Evolutionary conservation across 2,113 vertebrate genomes (phyloP), one percentile per base, ranked within the genome.

Genomic region (Desmodus rotundus): DNA sequence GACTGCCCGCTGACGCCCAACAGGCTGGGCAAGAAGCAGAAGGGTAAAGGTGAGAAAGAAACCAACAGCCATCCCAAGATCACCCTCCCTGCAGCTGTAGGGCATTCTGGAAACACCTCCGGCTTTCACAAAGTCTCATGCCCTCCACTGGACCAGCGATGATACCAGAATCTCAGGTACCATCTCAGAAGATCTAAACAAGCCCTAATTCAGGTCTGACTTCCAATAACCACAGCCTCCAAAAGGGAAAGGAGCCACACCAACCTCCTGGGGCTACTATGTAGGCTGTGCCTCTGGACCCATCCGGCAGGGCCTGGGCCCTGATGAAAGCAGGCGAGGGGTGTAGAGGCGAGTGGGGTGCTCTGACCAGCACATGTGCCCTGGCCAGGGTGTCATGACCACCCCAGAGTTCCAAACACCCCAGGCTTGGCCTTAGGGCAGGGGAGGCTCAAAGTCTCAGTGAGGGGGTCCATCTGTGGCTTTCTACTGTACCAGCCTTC

Each of bases 401-500:
- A 67, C 36, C 11, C 52, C 31, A 24, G 7, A 74, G 54, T 56
- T n/a, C 50, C 67, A 85, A 33, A 89, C 0, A 0, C 43, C 24
- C 43, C 17, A 20, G 22, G 73, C 38, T 4, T 41, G 72, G 67
- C 84, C 70, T 76, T 7, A 31, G 73, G 61, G 31, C 11, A 73
- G 6, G 8, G 12, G 38, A 61, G 41, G 58, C 24, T 45, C 73
- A 52, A 38, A 68, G 38, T 38, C 47, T 41, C 26, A 1, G 17
- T 24, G 7, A 45, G 22, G 13, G 20, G n/a, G 11, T 22, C 78
- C 26, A 24, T 4, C 58, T 82, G 9, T 20, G 28, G 81, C 12
- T 88, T 76, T 89, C 92, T 76, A 56, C 8, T 90, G 24, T 22
- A 65, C 43, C 50, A 43, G 11, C 20, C 56, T 85, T 76, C 82